Base-by-base conservation (phyloP, 2,888 invertebrate genomes). In the Ypsolopha sequella region DNA sequence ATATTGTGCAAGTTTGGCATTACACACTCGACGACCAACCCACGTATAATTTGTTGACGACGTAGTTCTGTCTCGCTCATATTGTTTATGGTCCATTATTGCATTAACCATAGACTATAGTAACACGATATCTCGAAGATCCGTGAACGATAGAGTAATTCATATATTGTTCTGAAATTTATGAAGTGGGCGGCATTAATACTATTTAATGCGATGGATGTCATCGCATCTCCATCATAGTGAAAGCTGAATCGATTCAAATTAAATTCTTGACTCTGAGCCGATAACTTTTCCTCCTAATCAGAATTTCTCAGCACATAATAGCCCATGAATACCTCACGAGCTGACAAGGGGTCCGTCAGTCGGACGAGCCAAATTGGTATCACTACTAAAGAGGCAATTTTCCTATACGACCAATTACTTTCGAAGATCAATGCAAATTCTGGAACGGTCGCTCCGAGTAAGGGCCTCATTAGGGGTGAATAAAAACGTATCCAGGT, bases 381-480 rank as follows among this genome's bases (percentile, higher is more conserved):
- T 65, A 61, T 33, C 46, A 47, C 56, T 58, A 57, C 57, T 59
- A 63, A 66, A 64, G 60, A 62, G 63, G 66, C 60, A 60, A 65
- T 65, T 62, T 24, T 64, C 60, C 61, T 61, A 62, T 59, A 59
- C 63, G 58, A 59, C 63, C 63, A 69, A 70, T 71, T 68, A 67
- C 65, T 66, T 67, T 68, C 59, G 61, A 63, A 60, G 64, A 71
- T 76, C 73, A 71, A 78, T 80, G 76, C 70, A 80, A 70, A 80
- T 78, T 76, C 79, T 76, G 79, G 74, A 78, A 63, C 66, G 59
- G 57, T 52, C 58, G 54, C 53, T 52, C 81, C 80, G 55, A 76
- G 66, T 80, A 80, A 66, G 85, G 84, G 60, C 73, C 72, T 85
- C 80, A 82, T 85, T 84, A 84, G 72, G 68, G 65, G 60, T 53